phyloP scores from a whole-genome alignment of 2,797 vertebrate genomes.

The Scomberomorus guttatus region DNA sequence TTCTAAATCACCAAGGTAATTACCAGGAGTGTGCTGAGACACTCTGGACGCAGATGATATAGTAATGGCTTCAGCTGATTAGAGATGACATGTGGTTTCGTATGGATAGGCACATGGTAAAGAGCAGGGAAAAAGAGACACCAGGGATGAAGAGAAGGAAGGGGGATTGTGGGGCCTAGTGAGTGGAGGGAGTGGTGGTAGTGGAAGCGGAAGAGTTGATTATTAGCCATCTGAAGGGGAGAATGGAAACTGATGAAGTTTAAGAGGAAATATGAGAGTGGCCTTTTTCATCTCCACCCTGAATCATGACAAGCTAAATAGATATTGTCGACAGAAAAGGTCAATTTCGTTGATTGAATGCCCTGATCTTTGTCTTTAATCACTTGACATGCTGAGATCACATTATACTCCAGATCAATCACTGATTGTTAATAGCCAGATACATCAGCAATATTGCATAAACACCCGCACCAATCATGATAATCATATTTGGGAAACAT shows the following conservation, averaged over 20 bases:
- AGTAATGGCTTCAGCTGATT: slow-evolving; percentile 54
- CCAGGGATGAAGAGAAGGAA: background rate
- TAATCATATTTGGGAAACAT: slow-evolving; percentile 53
- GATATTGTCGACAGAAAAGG: slow-evolving; percentile 65
- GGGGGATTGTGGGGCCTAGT: background rate
- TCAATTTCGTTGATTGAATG: slow-evolving; percentile 64
- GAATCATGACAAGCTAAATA: slow-evolving; percentile 57
- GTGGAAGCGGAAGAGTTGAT: slow-evolving; percentile 15
- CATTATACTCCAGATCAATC: slow-evolving; percentile 60
- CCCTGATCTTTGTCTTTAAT: slow-evolving; percentile 63
- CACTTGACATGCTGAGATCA: slow-evolving; percentile 54
- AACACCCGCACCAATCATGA: slow-evolving; percentile 58
- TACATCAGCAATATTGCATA: slow-evolving; percentile 56
- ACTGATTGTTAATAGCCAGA: slow-evolving; percentile 56
- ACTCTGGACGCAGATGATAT: slow-evolving; percentile 50
- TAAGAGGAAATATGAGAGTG: slow-evolving; percentile 40
- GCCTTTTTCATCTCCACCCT: slow-evolving; percentile 51
- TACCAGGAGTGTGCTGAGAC: slow-evolving; percentile 60
- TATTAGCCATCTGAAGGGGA: slow-evolving; percentile 35
- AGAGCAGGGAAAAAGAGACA: slow-evolving; percentile 1
- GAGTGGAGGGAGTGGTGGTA: background rate
- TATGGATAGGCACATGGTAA: slow-evolving; percentile 18
- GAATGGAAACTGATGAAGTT: slow-evolving; percentile 55
- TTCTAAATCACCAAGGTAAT: slow-evolving; percentile 79
- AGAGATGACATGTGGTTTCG: slow-evolving; percentile 49